A percentile compares a stretch with the other conserved stretches of the same genome.
Conservation (phyloP, 2,888 invertebrate species). For the Drepanosiphum platanoidis region DNA sequence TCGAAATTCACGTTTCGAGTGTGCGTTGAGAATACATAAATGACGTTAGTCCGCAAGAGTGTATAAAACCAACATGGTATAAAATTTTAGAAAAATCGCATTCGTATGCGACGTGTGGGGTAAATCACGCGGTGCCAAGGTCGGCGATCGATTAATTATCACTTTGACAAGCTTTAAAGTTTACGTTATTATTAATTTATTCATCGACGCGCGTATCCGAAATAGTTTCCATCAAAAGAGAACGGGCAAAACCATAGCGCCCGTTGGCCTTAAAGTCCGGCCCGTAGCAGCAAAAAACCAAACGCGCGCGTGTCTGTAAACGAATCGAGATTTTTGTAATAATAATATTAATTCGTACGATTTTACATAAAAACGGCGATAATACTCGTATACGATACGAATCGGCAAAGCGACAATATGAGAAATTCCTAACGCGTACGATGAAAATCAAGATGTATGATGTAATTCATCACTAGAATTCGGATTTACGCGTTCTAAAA, state of each 20-base stretch:
- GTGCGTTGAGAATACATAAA: no score
- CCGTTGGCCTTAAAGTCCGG: not conserved
- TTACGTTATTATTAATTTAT: not conserved
- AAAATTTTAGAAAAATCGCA: not conserved
- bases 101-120: not conserved
- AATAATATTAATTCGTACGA: not conserved
- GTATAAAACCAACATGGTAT: not conserved
- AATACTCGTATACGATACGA: no score
- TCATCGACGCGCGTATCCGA: not conserved
- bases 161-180: not conserved
- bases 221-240: not conserved
- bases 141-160: not conserved
- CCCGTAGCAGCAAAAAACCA: not conserved
- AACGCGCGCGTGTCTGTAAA: not conserved
- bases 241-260: not conserved
- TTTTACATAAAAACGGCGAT: not conserved
- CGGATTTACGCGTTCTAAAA: no score
- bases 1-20: no score
- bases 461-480: no score
- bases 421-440: no score
- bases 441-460: no score
- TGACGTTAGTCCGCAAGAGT: no score
- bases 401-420: no score
- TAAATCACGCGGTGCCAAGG: not conserved
- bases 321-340: not conserved